These are phyloP conservation scores for Anarsia innoxiella DNA, from an alignment of 2,888 invertebrate species.

Conservation along the genomic window DNA sequence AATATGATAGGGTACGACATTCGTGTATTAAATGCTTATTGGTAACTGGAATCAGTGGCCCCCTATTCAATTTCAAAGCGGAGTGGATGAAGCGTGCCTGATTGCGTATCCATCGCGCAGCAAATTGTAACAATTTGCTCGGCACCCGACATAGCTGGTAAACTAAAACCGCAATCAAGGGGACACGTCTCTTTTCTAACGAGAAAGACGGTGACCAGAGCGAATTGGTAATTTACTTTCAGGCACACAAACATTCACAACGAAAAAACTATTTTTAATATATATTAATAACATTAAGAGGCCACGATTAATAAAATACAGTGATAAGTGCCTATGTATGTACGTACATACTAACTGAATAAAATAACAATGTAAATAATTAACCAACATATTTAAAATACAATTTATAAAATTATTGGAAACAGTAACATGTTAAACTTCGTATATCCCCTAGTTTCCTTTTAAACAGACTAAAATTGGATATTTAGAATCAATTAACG, in stretches of 20 bases:
- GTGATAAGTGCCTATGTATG: too few species aligned
- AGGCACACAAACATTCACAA: too few species aligned
- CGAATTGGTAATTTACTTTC: neutral
- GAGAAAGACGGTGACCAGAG: neutral
- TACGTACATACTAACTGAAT: too few species aligned
- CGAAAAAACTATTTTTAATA: too few species aligned
- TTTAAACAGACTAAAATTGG: neutral
- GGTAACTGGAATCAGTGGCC: constrained; percentile 32
- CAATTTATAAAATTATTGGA: too few species aligned
- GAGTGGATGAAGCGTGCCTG: constrained; percentile 46
- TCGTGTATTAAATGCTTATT: constrained; percentile 18
- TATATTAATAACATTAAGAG: too few species aligned
- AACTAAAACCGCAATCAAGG: constrained; percentile 20
- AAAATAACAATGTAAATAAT: too few species aligned
- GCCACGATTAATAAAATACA: too few species aligned
- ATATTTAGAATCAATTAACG: constrained; percentile 8
- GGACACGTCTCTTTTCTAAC: neutral
- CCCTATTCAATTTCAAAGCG: constrained; percentile 35
- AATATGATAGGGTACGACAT: too few species aligned
- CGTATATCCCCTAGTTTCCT: neutral
- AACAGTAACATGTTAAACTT: too few species aligned
- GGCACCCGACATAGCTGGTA: constrained; percentile 26
- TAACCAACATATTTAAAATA: too few species aligned
- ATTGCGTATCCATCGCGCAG: constrained; percentile 48
- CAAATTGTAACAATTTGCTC: constrained; percentile 43